Evolutionary conservation across 1,140 invertebrate species (phyloP), one percentile per base, ranked within the genome.

Genomic region (Trachelipus rathkii): DNA sequence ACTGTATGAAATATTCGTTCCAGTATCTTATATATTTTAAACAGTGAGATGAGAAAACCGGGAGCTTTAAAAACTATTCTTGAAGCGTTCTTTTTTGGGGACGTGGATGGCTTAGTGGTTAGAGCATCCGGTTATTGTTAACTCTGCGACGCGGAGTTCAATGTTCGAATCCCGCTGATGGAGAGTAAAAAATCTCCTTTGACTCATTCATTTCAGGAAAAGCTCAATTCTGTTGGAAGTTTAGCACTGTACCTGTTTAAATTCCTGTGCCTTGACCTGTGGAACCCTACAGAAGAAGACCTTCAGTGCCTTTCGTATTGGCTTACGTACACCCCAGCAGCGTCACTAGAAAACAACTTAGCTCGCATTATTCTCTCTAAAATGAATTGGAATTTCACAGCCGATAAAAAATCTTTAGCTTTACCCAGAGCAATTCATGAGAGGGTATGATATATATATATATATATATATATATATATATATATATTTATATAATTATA

Each of bases 381-480:
- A 76, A 85, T 94, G 23, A 92, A 94, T 85, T 94, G 92, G 91
- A 89, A 89, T 73, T 86, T 89, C 50, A 86, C 88, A 76, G 82
- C 83, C 33, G 76, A 76, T 21, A 84, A 86, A 77, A 85, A 85
- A 0, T 83, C 86, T 45, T 84, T 91, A 7, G 88, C 88, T 82
- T 83, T 92, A 70, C 87, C 89, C 0, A 87, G 89, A 79, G 86
- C 89, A 72, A 84, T 91, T 67, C 91, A 92, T 82, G 86, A 88
- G 8, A 78, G 81, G 74, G 82, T 81, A 33, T 33, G n/a, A 33
- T 33, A 33, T 33, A 33, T 33, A 33, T 33, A 33, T 33, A 33
- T 33, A 33, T 33, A 33, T 33, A 33, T 33, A 33, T 33, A 33
- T 33, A 33, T 33, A 33, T 33, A 33, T 33, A 33, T 33, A 33